Evolutionary conservation across 1,140 invertebrate species (phyloP), one percentile per base, ranked within the genome.

Genomic region (Macrobrachium rosenbergii): DNA sequence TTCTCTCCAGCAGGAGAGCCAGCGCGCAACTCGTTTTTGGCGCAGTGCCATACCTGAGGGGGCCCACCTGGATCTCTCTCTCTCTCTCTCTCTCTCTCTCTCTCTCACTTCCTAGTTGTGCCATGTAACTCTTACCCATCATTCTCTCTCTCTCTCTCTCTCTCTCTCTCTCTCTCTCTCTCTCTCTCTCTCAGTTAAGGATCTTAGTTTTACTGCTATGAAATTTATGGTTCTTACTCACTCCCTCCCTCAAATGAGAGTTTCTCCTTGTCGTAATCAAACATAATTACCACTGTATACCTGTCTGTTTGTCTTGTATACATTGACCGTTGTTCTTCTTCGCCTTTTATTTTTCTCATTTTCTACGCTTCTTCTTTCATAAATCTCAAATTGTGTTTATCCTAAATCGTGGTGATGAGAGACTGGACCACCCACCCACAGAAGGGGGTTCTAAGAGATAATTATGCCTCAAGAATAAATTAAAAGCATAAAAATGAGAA

Each of bases 131-230:
- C 52, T 79, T 19, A 45, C 76, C 19, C 21, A 21, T 19, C 7
- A 14, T 43, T 10, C 58, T 17, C n/a, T 11, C 14, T 59, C 43
- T 5, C 73, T 76, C 73, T 76, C 43, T 76, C 73, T 76, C 73
- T 76, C 73, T 45, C 73, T 76, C 73, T 76, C 64, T 67, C 64
- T 76, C 73, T 76, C 43, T 76, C 73, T 76, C 73, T 45, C 23
- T 19, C n/a, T 45, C 23, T 19, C 73, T 43, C 43, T 37, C 73
- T 37, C 28, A 7, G 21, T 11, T 64, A 16, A 8, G 17, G 10
- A 5, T 69, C 43, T 69, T 28, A 17, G 62, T 3, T 67, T 37
- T 21, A 8, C n/a, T 58, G n/a, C 78, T 80, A 37, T 23, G 60
- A n/a, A 14, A 17, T 79, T 16, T 60, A 7, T 60, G 16, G 43